Base-by-base conservation (phyloP, 1,140 invertebrate species). In the Sitobion miscanthi region DNA sequence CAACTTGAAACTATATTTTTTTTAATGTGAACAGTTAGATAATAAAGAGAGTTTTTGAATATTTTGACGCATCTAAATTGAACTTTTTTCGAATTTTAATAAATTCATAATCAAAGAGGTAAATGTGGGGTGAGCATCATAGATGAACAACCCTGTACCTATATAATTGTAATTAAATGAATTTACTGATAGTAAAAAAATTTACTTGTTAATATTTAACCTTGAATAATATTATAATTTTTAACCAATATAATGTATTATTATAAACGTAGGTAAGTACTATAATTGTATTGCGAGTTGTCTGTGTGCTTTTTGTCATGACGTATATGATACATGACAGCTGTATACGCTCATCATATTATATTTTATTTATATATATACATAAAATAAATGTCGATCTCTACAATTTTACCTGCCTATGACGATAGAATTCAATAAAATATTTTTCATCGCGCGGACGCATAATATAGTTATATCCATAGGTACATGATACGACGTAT, bases 181-280 rank as follows among this genome's bases (percentile, higher is more conserved):
- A 17, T 77, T n/a, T 77, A n/a, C 20, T n/a, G n/a, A 77, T 62
- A 77, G 17, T n/a, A 77, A 2, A 77, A 69, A 62, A 77, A n/a
- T 30, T 77, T 14, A n/a, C 30, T n/a, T 77, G n/a, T 69, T 69
- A 77, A n/a, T 77, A 14, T 14, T 77, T 17, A n/a, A n/a, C 30
- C 62, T 77, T 77, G n/a, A 77, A 77, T 77, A 77, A 77, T 77
- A n/a, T n/a, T 30, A 62, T 30, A n/a, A 77, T 77, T 77, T 77
- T n/a, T 17, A n/a, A 77, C n/a, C n/a, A 77, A 77, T 77, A 8
- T 25, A 57, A 57, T 57, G 30, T 57, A 57, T 25, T 57, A 57
- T 25, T 69, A 77, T n/a, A n/a, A 14, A 77, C 30, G 30, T n/a
- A 77, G 3, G 17, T 17, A 47, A 4, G 8, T 8, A n/a, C 30